phyloP scores from a whole-genome alignment of 2,113 vertebrate genomes.

The Oreotrochilus melanogaster region DNA sequence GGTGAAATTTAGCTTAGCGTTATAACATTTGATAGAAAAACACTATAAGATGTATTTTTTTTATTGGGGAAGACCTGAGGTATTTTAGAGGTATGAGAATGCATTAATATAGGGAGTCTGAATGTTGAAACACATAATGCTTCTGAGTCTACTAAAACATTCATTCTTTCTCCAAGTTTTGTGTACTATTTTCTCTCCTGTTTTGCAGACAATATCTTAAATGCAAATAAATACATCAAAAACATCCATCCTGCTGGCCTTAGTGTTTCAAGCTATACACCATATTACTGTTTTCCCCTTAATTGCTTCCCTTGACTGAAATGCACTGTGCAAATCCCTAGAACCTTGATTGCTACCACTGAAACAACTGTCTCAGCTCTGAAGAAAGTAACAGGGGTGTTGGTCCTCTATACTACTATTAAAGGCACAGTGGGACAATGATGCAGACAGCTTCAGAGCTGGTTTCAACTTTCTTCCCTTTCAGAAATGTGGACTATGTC shows the following conservation, averaged over 20 bases:
- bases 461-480: neutral
- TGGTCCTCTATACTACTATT: neutral
- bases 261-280: neutral
- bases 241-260: neutral
- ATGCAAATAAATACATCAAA: neutral
- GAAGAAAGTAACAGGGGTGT: neutral
- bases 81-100: neutral
- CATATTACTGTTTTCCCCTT: neutral
- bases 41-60: neutral
- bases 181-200: neutral
- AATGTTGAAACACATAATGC: neutral
- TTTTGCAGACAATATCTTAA: neutral
- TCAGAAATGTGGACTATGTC: neutral
- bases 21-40: neutral
- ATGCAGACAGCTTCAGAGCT: neutral
- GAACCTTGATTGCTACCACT: neutral
- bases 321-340: neutral
- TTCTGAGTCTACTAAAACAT: neutral
- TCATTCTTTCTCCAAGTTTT: neutral
- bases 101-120: neutral
- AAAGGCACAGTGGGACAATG: neutral
- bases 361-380: neutral
- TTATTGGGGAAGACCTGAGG: neutral
- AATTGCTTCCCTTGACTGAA: neutral
- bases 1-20: neutral